phyloP scores from a whole-genome alignment of 2,888 invertebrate genomes.

The Caenorhabditis sp. region DNA sequence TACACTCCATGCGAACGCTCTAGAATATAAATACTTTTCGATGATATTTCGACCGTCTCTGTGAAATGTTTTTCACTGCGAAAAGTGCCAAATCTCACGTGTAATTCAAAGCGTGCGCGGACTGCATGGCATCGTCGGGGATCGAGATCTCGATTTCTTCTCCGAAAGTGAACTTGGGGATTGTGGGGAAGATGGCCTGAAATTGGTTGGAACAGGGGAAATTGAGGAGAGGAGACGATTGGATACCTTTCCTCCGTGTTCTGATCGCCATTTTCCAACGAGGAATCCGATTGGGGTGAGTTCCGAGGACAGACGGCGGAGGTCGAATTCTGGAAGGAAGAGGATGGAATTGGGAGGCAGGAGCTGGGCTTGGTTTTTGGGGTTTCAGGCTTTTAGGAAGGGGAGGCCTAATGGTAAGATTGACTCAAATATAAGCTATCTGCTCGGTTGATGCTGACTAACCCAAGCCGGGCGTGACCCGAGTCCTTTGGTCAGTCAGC shows the following conservation, averaged over 20 bases:
- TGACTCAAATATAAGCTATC: no score
- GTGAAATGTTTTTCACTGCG: no score
- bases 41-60: not conserved
- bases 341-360: no score
- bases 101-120: slow-evolving; percentile 81
- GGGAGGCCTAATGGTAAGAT: no score
- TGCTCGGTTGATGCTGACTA: no score
- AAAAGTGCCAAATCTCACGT: slow-evolving; percentile 75
- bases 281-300: slow-evolving; percentile 78
- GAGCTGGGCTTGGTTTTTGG: no score
- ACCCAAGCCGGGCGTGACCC: no score
- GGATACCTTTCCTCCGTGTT: slow-evolving; percentile 80
- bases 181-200: slow-evolving; percentile 79
- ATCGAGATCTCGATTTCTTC: slow-evolving; percentile 82
- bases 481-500: no score
- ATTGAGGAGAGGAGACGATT: not conserved
- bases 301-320: slow-evolving; percentile 73
- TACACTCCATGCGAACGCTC: slow-evolving; percentile 73
- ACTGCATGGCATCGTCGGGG: slow-evolving; percentile 75
- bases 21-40: slow-evolving; percentile 37
- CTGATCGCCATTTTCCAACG: slow-evolving; percentile 83
- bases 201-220: not conserved
- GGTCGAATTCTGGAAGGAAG: slow-evolving; percentile 80
- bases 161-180: slow-evolving; percentile 83
- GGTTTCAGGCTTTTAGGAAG: no score